phyloP scores from a whole-genome alignment of 2,888 invertebrate species.

The Craniophora ligustri region DNA sequence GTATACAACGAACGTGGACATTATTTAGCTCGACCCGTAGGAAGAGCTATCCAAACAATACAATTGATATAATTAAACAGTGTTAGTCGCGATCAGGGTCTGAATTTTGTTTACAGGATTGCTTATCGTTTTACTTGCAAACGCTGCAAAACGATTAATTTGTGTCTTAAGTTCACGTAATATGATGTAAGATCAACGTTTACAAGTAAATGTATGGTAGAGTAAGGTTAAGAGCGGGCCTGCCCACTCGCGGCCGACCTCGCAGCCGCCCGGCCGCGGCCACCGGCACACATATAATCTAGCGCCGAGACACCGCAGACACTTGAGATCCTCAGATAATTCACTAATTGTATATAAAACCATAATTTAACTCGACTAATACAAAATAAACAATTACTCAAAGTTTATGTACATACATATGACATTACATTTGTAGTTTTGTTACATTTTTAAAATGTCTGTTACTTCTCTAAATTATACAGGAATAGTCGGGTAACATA shows the following conservation, averaged over 20 bases:
- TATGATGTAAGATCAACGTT: conserved; percentile 17
- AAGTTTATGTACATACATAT: no score
- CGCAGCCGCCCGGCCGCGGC: not conserved
- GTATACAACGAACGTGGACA: no score
- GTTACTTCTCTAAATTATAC: no score
- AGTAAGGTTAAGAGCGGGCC: conserved; percentile 40
- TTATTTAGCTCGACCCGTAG: no score
- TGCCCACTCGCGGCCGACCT: conserved; percentile 42
- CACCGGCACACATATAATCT: not conserved
- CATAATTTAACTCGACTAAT: not conserved
- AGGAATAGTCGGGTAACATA: no score
- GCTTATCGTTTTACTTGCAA: conserved; percentile 25
- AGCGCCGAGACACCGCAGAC: not conserved
- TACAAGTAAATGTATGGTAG: conserved; percentile 27
- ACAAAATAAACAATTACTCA: not conserved
- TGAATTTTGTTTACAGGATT: conserved; percentile 47
- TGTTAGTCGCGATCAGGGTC: conserved; percentile 32
- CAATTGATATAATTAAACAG: not conserved
- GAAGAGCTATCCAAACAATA: conserved; percentile 5
- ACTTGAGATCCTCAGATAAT: not conserved
- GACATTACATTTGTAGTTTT: no score
- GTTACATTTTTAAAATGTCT: no score
- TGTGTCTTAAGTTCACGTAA: not conserved
- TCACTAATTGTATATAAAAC: no score
- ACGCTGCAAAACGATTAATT: conserved; percentile 18